These are phyloP conservation scores for Pantherophis vulpinus DNA, from an alignment of 2,797 vertebrate species.

Conservation along the genomic window DNA sequence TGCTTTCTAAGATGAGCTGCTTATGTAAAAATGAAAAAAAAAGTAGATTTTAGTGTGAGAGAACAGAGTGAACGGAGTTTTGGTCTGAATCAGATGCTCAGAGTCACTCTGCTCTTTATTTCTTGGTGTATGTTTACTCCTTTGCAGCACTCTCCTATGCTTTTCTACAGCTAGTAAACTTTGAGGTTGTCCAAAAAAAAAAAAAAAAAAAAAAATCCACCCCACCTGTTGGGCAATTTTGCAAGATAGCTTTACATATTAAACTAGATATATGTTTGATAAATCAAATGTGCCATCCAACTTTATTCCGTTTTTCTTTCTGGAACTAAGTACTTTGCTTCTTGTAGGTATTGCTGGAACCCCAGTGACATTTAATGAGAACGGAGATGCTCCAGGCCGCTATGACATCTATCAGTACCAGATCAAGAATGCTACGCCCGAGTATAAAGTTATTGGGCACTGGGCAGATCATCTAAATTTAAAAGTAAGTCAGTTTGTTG, in stretches of 20 bases:
- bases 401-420: constrained; percentile 98
- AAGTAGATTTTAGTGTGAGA: not conserved
- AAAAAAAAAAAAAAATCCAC: not conserved
- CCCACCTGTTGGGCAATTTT: not conserved
- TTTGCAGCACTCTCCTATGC: not conserved
- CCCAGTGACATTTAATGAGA: constrained; percentile 92
- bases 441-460: constrained; percentile 90
- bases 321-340: not conserved
- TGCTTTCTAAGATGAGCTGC: not conserved
- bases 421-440: constrained; percentile 79
- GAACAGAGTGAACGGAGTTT: not conserved
- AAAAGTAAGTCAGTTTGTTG: constrained; percentile 72
- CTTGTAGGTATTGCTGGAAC: constrained; percentile 87
- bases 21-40: not conserved
- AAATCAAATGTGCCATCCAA: not conserved
- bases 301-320: accelerated
- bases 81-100: not conserved
- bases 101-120: not conserved
- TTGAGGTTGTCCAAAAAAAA: not conserved
- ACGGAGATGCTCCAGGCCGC: constrained; percentile 90
- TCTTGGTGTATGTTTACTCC: not conserved
- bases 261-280: not conserved
- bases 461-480: constrained; percentile 91
- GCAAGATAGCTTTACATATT: not conserved
- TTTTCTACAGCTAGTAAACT: not conserved